Conservation (phyloP, 2,113 vertebrate species). For the Corythoichthys haematopterus region DNA sequence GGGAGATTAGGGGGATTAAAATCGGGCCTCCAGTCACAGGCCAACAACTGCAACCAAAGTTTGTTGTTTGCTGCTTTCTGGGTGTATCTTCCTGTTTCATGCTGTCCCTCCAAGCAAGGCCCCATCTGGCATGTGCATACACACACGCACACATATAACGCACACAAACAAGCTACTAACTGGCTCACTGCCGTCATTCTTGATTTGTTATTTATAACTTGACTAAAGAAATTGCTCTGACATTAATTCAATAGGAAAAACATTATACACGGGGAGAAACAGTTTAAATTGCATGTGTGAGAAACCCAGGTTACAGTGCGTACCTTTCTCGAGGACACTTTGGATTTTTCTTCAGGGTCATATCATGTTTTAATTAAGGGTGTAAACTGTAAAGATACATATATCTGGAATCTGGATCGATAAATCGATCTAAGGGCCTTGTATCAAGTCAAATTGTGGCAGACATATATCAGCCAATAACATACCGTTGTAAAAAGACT, state of each 20-base stretch:
- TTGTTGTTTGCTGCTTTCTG: background rate
- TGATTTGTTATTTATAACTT: constrained; percentile 63
- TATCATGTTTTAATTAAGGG: background rate
- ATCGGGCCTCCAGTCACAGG: background rate
- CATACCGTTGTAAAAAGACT: too few species aligned
- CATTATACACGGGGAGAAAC: background rate
- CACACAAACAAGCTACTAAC: background rate
- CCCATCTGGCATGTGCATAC: background rate
- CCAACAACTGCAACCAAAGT: background rate
- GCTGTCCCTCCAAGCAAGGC: background rate
- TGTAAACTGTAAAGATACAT: too few species aligned
- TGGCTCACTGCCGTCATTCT: constrained; percentile 24
- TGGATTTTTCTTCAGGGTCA: background rate
- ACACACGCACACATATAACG: background rate
- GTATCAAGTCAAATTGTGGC: too few species aligned
- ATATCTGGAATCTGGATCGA: too few species aligned
- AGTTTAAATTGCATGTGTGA: background rate
- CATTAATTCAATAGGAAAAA: constrained; percentile 63
- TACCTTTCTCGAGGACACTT: background rate
- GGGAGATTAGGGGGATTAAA: background rate
- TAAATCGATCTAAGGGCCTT: too few species aligned
- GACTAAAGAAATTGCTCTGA: constrained; percentile 50
- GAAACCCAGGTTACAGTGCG: background rate
- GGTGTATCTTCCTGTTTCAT: background rate
- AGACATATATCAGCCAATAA: too few species aligned